These are phyloP conservation scores for Azorinus chamasolen DNA, from an alignment of 2,888 invertebrate genomes.

Conservation along the genomic window DNA sequence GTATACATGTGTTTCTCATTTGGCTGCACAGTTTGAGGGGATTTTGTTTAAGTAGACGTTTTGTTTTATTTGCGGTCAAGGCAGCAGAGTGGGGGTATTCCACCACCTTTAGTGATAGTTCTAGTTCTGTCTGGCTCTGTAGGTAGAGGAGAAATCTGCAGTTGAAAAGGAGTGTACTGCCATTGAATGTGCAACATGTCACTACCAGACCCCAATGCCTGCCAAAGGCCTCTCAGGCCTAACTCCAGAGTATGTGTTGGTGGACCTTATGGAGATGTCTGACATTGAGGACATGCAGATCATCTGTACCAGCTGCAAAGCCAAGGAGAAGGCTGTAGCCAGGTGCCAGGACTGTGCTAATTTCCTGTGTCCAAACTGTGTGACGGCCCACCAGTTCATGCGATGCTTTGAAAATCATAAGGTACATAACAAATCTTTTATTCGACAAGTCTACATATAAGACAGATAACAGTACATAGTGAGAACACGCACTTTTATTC, in stretches of 20 bases:
- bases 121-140: too few species aligned
- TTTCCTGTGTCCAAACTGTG: conserved; percentile 97
- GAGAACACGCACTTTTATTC: too few species aligned
- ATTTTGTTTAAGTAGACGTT: too few species aligned
- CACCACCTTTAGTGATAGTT: too few species aligned
- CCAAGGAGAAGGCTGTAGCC: conserved; percentile 97
- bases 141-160: conserved; percentile 52
- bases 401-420: conserved; percentile 97
- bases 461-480: too few species aligned
- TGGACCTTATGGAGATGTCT: conserved; percentile 87
- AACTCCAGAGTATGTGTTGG: conserved; percentile 94
- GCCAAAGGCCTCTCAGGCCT: conserved; percentile 90
- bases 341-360: conserved; percentile 98
- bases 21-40: too few species aligned
- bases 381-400: conserved; percentile 98
- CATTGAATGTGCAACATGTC: conserved; percentile 70
- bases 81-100: too few species aligned
- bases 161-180: conserved; percentile 8
- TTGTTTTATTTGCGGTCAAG: too few species aligned
- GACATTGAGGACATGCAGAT: conserved; percentile 90
- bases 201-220: conserved; percentile 62
- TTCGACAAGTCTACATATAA: not conserved
- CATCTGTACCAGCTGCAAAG: conserved; percentile 96
- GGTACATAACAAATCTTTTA: too few species aligned
- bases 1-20: too few species aligned